These are phyloP conservation scores for Scytalopus superciliaris DNA, from an alignment of 2,113 vertebrate genomes.

Conservation along the genomic window DNA sequence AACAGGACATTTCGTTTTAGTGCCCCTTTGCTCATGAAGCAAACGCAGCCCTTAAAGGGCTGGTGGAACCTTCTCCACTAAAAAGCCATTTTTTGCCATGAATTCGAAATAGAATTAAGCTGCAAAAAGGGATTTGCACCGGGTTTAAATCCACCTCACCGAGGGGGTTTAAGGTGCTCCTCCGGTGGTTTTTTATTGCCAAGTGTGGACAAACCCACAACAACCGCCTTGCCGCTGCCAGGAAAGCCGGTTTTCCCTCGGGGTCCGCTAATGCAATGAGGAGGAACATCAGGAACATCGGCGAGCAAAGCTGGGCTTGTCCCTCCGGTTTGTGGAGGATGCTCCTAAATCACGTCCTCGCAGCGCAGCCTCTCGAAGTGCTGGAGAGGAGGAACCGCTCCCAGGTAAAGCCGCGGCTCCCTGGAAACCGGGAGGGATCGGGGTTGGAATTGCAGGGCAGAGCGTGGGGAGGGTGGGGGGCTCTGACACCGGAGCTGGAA, in stretches of 20 bases:
- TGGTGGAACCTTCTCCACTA: fast-evolving
- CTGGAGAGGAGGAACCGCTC: not conserved
- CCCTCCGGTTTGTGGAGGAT: not conserved
- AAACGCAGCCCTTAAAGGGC: not conserved
- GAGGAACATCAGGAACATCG: not conserved
- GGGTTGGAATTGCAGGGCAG: not conserved
- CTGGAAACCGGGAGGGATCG: fast-evolving
- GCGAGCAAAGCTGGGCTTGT: fast-evolving
- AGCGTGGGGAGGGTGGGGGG: fast-evolving
- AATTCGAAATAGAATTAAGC: not conserved
- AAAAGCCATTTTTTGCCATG: not conserved
- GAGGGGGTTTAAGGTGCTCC: not conserved
- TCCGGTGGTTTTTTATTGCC: not conserved
- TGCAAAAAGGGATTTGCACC: not conserved
- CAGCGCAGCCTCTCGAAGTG: fast-evolving
- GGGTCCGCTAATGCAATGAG: not conserved
- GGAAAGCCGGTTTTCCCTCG: not conserved
- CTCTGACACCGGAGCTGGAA: fast-evolving
- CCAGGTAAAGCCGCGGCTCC: not conserved
- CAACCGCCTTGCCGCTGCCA: not conserved
- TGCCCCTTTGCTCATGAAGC: not conserved
- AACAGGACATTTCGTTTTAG: not conserved
- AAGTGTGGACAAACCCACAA: not conserved
- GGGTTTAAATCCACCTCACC: not conserved
- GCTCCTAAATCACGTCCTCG: fast-evolving